Base-by-base conservation (phyloP, 2,797 vertebrate species). In the Halcyon leucocephala region DNA sequence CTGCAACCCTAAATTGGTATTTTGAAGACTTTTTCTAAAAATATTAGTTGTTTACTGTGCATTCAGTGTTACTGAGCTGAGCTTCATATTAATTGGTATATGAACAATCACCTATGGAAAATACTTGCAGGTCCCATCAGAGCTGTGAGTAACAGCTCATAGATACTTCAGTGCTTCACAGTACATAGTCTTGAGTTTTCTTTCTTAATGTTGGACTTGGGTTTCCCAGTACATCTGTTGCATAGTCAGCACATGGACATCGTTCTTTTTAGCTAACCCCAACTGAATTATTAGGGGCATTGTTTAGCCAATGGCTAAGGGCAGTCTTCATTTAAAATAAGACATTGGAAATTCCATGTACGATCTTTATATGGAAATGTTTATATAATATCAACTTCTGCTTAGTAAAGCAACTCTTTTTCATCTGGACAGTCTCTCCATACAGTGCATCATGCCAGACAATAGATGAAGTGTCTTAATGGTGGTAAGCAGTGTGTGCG, bases 361-460 rank as follows among this genome's bases (percentile, higher is more conserved):
- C 0, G 12, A 67, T 64, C 93, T 97, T 97, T 97, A 82, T 96
- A 90, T 93, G 96, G 97, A 77, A 95, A 93, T 96, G 86, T 87
- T 94, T 89, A 85, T 90, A 57, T 65, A 90, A 22, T 78, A 82
- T 69, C 77, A 86, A 86, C 58, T 88, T 72, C 58, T 72, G 82
- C 48, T 78, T 82, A 88, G 82, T 72, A 33, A 87, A 90, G 77
- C 84, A 31, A 54, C 91, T 92, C 83, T 97, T 96, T 86, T 94
- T 96, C 90, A 64, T 97, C 95, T 97, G 97, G 96, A 96, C 90
- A 95, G 92, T 92, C 90, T 97, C 94, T 92, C 61, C 91, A 76
- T 87, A 89, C 90, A 95, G 87, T 96, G 87, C 83, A 91, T 96
- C 91, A 83, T 41, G 86, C 89, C 91, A 97, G 94, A 97, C 91